These are phyloP conservation scores for Drosophila funebris DNA, from an alignment of 1,140 invertebrate genomes.

Conservation along the genomic window DNA sequence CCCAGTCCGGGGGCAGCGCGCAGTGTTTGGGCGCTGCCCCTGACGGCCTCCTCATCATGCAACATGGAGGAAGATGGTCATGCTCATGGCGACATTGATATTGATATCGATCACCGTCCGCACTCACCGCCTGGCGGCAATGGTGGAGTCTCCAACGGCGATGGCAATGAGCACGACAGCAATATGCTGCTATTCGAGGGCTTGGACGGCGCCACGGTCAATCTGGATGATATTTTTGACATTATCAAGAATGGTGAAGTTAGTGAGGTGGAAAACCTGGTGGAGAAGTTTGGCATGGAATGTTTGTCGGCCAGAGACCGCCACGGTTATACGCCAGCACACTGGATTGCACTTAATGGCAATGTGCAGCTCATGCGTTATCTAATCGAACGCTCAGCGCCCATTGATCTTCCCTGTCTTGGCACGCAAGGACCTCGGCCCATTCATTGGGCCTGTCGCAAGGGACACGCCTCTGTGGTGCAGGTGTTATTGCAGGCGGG, in stretches of 20 bases:
- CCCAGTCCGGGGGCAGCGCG: slow-evolving; percentile 93
- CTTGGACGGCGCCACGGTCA: slow-evolving; percentile 83
- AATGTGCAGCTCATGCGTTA: slow-evolving; percentile 93
- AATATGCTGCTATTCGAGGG: slow-evolving; percentile 74
- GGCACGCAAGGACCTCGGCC: slow-evolving; percentile 94
- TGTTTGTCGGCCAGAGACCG: slow-evolving; percentile 91
- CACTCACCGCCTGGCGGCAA: slow-evolving; percentile 59
- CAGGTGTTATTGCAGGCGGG: slow-evolving; percentile 93
- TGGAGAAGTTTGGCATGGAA: slow-evolving; percentile 90
- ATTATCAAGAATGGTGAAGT: slow-evolving; percentile 86
- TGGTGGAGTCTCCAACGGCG: slow-evolving; percentile 9
- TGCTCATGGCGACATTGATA: slow-evolving; percentile 72
- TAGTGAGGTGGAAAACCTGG: slow-evolving; percentile 89
- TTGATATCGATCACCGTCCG: slow-evolving; percentile 83
- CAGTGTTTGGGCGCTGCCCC: slow-evolving; percentile 92
- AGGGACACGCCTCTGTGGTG: slow-evolving; percentile 91
- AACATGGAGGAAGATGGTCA: slow-evolving; percentile 87
- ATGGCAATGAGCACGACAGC: slow-evolving; percentile 75
- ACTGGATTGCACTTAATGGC: slow-evolving; percentile 95
- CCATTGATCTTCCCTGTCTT: slow-evolving; percentile 93
- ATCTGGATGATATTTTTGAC: slow-evolving; percentile 82
- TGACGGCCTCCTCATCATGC: slow-evolving; percentile 86
- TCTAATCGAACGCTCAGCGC: slow-evolving; percentile 91
- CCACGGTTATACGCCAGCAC: slow-evolving; percentile 95
- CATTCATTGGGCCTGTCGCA: slow-evolving; percentile 95